Base-by-base conservation (phyloP, 2,113 vertebrate species). In the Tauraco erythrolophus region DNA sequence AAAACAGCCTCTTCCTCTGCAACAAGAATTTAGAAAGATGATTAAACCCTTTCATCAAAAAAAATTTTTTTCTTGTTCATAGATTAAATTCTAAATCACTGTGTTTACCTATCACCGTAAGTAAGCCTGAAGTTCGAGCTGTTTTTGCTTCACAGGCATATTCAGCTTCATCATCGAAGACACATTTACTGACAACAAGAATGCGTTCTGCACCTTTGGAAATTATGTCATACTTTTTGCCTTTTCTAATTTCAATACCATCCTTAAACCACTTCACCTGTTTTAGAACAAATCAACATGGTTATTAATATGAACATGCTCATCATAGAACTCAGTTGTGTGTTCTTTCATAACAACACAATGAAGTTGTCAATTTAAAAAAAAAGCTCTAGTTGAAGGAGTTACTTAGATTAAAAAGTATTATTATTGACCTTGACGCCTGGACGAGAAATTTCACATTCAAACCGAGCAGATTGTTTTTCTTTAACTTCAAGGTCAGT, bases 231-330 rank as follows among this genome's bases (percentile, higher is more conserved):
- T 99, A 99, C 83, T 99, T 99, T 96, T 99, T 99, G 92, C 99
- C 99, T 97, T 99, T 99, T 97, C 99, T 98, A 94, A 99, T 99
- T 98, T 99, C 99, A 60, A 97, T 97, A 80, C 99, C 99, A 77
- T 99, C 99, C 96, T 98, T 99, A 97, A 99, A 99, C 99, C 99
- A 99, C 43, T 98, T 98, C 65, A 99, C 99, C 99, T 99, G 88
- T 97, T 92, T 80, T 46, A 96, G 88, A 91, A 85, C 23, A 97
- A 96, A 96, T 28, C 27, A 68, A 72, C 41, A 56, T 4, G 43
- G 17, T 50, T 71, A 87, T 41, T 46, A 85, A 46, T 71, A 92
- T 84, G 84, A 85, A 83, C 46, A 72, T 43, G 46, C n/a, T 30
- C 15, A 68, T 69, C 6, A 57, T 24, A 25, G n/a, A 79, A 65